Evolutionary conservation across 2,888 invertebrate genomes (phyloP).

Genomic region (Napeogenes inachia): DNA sequence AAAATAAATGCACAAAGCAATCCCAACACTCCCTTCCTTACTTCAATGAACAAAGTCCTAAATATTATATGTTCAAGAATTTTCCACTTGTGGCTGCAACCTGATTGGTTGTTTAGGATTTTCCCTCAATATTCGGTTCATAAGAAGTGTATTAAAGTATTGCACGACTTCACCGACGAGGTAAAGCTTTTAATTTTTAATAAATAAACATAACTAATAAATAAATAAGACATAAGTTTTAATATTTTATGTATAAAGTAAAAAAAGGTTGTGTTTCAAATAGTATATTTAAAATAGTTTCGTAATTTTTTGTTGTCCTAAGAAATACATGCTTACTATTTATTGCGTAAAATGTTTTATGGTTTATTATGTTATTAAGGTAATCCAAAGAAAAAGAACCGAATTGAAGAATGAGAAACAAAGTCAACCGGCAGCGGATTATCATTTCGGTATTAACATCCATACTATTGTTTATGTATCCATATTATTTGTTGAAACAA

Average conservation of each 20-base stretch:
- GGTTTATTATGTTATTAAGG: slow-evolving; percentile 35
- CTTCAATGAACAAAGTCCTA: slow-evolving; percentile 45
- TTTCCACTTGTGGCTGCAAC: slow-evolving; percentile 68
- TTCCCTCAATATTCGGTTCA: slow-evolving; percentile 72
- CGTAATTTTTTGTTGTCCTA: neutral
- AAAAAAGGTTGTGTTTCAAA: too few species aligned
- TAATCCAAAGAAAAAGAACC: slow-evolving; percentile 50
- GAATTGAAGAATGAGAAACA: slow-evolving; percentile 44
- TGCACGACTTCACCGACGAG: slow-evolving; percentile 78
- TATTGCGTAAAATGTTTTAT: neutral
- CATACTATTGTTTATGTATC: slow-evolving; percentile 7
- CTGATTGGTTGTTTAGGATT: slow-evolving; percentile 76
- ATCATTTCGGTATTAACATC: slow-evolving; percentile 34
- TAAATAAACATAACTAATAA: too few species aligned
- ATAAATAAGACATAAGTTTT: too few species aligned
- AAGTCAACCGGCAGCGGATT: slow-evolving; percentile 43
- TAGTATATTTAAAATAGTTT: too few species aligned
- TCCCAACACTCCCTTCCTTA: slow-evolving; percentile 50
- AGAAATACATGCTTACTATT: neutral
- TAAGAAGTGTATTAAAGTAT: slow-evolving; percentile 62
- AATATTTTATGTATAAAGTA: neutral
- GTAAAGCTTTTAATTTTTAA: slow-evolving; percentile 37
- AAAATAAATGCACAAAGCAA: slow-evolving; percentile 59
- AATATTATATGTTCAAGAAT: slow-evolving; percentile 57
- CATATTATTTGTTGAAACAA: neutral